Percentiles rank a stretch among this genome's conserved stretches.
Evolutionary conservation across 2,888 invertebrate genomes (phyloP).

Genomic region (Leptinotarsa tumamoca): DNA sequence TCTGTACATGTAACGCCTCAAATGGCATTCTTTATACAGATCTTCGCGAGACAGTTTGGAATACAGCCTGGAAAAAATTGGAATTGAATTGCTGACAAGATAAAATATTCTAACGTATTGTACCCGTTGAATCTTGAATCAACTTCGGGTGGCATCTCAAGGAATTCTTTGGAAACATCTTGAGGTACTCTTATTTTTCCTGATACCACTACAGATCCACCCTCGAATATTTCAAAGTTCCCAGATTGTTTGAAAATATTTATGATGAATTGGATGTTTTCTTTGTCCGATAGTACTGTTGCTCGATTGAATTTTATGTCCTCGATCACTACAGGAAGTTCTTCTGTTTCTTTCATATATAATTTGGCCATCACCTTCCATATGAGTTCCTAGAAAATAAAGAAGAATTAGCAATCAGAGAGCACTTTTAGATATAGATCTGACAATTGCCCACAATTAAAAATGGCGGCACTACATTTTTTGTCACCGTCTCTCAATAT

Average conservation of each 20-base stretch:
- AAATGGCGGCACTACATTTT: too few relatives aligned
- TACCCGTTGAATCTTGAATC: neutral
- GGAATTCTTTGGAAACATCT: constrained; percentile 60
- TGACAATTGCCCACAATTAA: too few relatives aligned
- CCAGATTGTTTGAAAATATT: constrained; percentile 54
- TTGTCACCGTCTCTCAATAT: too few relatives aligned
- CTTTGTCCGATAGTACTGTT: constrained; percentile 68
- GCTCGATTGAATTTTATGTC: constrained; percentile 71
- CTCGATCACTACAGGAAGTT: constrained; percentile 71
- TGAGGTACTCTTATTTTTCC: constrained; percentile 72
- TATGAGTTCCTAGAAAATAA: constrained; percentile 60
- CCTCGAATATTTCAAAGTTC: constrained; percentile 66
- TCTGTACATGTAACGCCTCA: neutral
- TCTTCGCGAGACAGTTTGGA: neutral
- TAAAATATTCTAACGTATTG: neutral
- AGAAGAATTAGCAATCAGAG: too few relatives aligned
- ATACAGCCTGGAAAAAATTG: constrained; percentile 3
- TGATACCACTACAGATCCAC: constrained; percentile 75
- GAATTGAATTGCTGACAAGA: neutral
- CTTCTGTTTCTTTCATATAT: constrained; percentile 57
- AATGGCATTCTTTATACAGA: neutral
- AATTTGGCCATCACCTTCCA: constrained; percentile 70
- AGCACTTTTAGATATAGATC: too few relatives aligned
- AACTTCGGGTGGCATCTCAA: neutral
- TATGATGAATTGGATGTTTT: constrained; percentile 50